A percentile compares a stretch with the other conserved stretches of the same genome.
Conservation (phyloP, 2,888 invertebrate genomes). For the Aproaerema taeniolella region DNA sequence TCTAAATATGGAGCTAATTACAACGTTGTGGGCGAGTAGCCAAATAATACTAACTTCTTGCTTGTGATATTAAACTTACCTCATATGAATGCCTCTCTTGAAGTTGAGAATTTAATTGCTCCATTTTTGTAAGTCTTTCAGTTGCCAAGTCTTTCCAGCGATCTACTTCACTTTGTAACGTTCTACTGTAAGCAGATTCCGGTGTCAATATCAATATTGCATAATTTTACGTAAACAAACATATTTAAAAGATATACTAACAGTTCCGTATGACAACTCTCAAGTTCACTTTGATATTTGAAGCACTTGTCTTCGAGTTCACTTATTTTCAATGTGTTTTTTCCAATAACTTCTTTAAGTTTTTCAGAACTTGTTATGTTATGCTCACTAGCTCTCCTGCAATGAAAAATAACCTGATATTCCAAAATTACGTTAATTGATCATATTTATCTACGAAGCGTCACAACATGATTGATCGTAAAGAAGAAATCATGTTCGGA, state of each 20-base stretch:
- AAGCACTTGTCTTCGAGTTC: conserved; percentile 62
- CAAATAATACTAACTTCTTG: too few species aligned
- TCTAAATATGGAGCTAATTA: too few species aligned
- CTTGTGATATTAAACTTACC: too few species aligned
- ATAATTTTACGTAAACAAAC: too few species aligned
- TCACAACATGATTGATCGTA: conserved; percentile 8
- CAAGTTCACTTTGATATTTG: conserved; percentile 58
- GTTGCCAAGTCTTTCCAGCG: conserved; percentile 83
- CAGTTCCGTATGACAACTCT: conserved; percentile 61
- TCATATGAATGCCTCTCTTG: conserved; percentile 80
- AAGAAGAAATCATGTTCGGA: too few species aligned
- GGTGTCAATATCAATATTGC: too few species aligned
- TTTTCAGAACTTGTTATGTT: conserved; percentile 36
- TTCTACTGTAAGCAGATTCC: conserved; percentile 36
- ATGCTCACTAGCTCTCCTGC: conserved; percentile 44
- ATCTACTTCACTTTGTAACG: conserved; percentile 54
- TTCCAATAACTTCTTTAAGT: conserved; percentile 43
- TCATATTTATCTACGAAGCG: conserved; percentile 3
- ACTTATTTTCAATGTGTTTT: conserved; percentile 60
- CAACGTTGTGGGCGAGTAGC: too few species aligned
- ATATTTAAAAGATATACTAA: conserved; percentile 45
- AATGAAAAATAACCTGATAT: conserved; percentile 29
- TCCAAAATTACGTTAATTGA: background rate
- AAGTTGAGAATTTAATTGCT: conserved; percentile 75
- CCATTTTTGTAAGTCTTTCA: conserved; percentile 81